These are phyloP conservation scores for Polyploca ridens DNA, from an alignment of 2,888 invertebrate species.

Conservation along the genomic window DNA sequence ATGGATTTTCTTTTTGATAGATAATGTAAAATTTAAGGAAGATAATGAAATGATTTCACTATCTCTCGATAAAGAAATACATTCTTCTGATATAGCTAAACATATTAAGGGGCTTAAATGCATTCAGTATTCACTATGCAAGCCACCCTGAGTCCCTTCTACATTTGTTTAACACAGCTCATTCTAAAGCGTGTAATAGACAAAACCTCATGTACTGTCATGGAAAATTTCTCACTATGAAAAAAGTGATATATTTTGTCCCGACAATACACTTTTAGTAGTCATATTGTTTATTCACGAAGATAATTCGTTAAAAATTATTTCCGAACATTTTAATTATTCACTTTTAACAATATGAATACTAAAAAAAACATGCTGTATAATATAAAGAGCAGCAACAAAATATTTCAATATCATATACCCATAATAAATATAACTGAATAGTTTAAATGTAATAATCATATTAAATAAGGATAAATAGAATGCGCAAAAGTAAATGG, in stretches of 20 bases:
- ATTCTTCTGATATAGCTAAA: too few relatives aligned
- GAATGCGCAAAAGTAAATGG: background rate
- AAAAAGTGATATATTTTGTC: background rate
- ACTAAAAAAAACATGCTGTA: background rate
- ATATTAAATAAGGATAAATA: background rate
- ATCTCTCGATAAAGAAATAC: too few relatives aligned
- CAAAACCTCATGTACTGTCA: background rate
- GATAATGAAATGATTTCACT: too few relatives aligned
- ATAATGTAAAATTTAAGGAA: too few relatives aligned
- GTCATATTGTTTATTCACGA: background rate
- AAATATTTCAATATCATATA: background rate
- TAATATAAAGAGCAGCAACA: background rate
- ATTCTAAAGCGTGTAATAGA: slow-evolving; percentile 14
- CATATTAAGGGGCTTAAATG: too few relatives aligned
- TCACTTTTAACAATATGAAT: background rate
- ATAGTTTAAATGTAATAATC: background rate
- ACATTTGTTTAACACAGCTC: slow-evolving; percentile 7
- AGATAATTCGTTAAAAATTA: background rate
- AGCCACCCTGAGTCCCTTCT: background rate
- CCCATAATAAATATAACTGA: background rate
- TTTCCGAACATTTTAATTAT: too few relatives aligned
- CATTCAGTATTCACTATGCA: background rate
- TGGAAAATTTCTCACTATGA: background rate
- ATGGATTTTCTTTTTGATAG: too few relatives aligned
- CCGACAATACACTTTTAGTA: background rate